phyloP scores from a whole-genome alignment of 2,797 vertebrate genomes.

The Mastacembelus armatus region DNA sequence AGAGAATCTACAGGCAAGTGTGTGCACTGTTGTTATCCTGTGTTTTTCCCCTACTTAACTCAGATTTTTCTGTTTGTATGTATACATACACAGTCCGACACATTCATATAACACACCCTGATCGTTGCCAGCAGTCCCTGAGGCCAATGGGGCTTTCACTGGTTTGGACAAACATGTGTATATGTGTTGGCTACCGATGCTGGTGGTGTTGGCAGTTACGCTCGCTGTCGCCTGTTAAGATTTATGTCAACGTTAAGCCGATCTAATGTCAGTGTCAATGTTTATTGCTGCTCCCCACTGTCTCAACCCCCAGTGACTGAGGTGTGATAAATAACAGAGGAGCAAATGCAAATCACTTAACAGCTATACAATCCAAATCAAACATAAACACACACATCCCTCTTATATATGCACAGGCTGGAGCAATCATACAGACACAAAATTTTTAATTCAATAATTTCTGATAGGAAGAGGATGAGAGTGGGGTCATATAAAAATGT shows the following conservation, averaged over 20 bases:
- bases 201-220: constrained; percentile 55
- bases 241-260: constrained; percentile 86
- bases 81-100: constrained; percentile 39
- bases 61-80: constrained; percentile 37
- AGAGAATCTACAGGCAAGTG: constrained; percentile 10
- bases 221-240: constrained; percentile 76
- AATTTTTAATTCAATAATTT: not conserved
- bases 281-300: constrained; percentile 75
- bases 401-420: constrained; percentile 1
- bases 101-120: constrained; percentile 18
- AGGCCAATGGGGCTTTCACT: constrained; percentile 78
- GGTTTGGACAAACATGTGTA: constrained; percentile 73
- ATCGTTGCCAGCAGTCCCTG: constrained; percentile 57
- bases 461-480: no score
- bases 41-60: constrained; percentile 32
- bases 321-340: constrained; percentile 78
- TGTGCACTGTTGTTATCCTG: not conserved
- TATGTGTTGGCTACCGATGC: constrained; percentile 71
- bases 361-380: constrained; percentile 3
- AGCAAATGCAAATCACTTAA: constrained; percentile 54
- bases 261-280: constrained; percentile 79
- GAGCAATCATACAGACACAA: not conserved
- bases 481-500: no score
- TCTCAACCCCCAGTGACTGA: constrained; percentile 22
- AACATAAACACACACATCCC: not conserved